Evolutionary conservation across 1,140 invertebrate species (phyloP).

Genomic region (Potamilus streckersoni): DNA sequence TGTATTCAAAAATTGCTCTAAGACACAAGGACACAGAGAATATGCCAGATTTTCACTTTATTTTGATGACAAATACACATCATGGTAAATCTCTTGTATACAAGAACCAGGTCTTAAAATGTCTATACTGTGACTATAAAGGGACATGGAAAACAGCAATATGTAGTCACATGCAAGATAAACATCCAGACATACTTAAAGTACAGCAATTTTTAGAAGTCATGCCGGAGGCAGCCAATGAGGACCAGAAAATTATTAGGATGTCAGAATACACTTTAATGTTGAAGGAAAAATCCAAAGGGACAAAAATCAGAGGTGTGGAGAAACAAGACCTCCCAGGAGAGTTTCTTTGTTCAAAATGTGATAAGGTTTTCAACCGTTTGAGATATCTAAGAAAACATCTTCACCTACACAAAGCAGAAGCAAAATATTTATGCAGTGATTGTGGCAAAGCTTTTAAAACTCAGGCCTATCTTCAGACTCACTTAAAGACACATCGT

Average conservation of each 20-base stretch:
- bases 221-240: slow-evolving; percentile 3
- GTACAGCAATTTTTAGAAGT: slow-evolving; percentile 26
- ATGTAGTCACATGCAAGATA: slow-evolving; percentile 50
- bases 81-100: slow-evolving; percentile 33
- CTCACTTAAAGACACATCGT: slow-evolving; percentile 54
- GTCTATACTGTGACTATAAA: slow-evolving; percentile 53
- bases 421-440: slow-evolving; percentile 55
- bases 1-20: not conserved
- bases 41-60: slow-evolving; percentile 52
- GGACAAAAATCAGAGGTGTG: slow-evolving; percentile 31
- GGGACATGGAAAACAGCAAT: slow-evolving; percentile 47
- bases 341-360: slow-evolving; percentile 49
- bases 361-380: slow-evolving; percentile 59
- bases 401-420: slow-evolving; percentile 41
- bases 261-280: slow-evolving; percentile 44
- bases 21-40: slow-evolving; percentile 3
- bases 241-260: slow-evolving; percentile 41
- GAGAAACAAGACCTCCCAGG: slow-evolving; percentile 60
- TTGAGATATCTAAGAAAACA: slow-evolving; percentile 61
- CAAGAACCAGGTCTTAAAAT: slow-evolving; percentile 46
- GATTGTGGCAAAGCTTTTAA: slow-evolving; percentile 62
- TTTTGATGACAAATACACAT: slow-evolving; percentile 32
- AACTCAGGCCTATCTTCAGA: slow-evolving; percentile 46
- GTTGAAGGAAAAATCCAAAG: slow-evolving; percentile 17
- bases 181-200: slow-evolving; percentile 43